Conservation (phyloP, 2,113 vertebrate species). For the Corythaeola cristata region DNA sequence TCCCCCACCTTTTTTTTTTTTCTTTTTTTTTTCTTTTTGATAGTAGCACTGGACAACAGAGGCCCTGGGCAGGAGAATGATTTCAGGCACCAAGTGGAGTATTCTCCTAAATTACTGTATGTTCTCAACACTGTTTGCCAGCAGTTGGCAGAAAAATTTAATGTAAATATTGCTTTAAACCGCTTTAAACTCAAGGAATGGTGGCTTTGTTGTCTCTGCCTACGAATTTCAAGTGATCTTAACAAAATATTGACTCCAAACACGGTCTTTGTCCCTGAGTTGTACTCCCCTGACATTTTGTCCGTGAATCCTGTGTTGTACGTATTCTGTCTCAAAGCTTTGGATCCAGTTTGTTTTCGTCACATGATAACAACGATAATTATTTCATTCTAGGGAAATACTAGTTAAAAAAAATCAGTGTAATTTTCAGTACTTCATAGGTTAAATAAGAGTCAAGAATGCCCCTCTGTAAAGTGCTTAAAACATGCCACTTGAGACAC, state of each 20-base stretch:
- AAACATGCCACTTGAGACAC: neutral
- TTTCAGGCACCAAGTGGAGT: neutral
- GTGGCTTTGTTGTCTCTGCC: neutral
- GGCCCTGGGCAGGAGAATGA: neutral
- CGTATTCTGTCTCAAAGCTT: neutral
- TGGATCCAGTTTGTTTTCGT: neutral
- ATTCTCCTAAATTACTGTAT: neutral
- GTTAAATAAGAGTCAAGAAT: neutral
- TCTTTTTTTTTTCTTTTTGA: neutral
- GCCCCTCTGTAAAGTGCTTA: neutral
- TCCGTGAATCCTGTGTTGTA: neutral
- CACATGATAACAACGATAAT: neutral
- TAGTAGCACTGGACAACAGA: neutral
- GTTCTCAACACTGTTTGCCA: neutral
- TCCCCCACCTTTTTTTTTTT: too few species aligned
- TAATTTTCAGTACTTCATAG: neutral
- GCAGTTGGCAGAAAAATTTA: neutral
- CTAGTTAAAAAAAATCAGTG: neutral
- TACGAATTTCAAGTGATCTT: neutral
- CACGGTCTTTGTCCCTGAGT: neutral
- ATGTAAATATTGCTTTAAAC: slow-evolving; percentile 2
- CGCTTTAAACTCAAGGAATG: neutral
- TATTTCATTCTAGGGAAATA: neutral
- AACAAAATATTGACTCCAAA: slow-evolving; percentile 25
- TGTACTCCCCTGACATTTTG: neutral